phyloP scores from a whole-genome alignment of 1,140 invertebrate species.

The Trinorchestia longiramus region DNA sequence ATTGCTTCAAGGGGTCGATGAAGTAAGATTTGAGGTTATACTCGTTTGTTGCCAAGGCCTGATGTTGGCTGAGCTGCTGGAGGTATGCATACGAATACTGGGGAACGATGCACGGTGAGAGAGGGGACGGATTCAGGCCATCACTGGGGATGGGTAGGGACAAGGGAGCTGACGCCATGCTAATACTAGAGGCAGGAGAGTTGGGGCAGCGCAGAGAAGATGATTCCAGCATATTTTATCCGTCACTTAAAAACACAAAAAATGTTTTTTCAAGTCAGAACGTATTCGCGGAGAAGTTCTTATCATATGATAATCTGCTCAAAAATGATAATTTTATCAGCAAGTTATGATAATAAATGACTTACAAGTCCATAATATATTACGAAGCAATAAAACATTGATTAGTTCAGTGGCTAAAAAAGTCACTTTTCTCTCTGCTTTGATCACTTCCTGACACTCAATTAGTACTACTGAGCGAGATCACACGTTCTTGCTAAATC shows the following conservation, averaged over 20 bases:
- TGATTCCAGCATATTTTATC: conserved; percentile 38
- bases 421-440: neutral
- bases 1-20: conserved; percentile 1
- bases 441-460: neutral
- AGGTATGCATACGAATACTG: conserved; percentile 27
- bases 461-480: neutral
- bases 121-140: conserved; percentile 5
- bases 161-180: neutral
- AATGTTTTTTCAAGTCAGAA: neutral
- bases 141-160: neutral
- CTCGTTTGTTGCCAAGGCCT: neutral
- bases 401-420: neutral
- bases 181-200: conserved; percentile 11
- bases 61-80: conserved; percentile 36
- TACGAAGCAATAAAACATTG: neutral
- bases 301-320: neutral
- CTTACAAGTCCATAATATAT: neutral
- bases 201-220: conserved; percentile 31
- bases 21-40: conserved; percentile 21
- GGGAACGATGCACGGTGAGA: conserved; percentile 24
- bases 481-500: neutral
- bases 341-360: neutral
- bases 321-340: neutral
- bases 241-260: neutral
- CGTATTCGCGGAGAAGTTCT: neutral